A percentile compares a stretch with the other conserved stretches of the same genome.
Evolutionary conservation across 2,113 vertebrate genomes (phyloP).

Genomic region (Sapayoa aenigma): DNA sequence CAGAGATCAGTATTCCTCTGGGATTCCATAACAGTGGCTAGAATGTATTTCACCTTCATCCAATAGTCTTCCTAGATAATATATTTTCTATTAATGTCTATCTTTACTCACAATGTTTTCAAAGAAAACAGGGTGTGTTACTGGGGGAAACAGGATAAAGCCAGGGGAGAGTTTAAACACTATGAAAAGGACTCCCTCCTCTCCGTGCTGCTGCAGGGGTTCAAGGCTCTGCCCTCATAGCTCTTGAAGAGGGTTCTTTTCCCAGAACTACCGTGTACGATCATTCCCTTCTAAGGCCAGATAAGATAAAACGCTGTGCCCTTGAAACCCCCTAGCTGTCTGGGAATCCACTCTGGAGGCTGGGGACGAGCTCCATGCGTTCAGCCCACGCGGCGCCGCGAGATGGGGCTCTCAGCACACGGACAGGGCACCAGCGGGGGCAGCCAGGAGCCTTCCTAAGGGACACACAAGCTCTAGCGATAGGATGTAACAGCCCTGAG

Average conservation of each 20-base stretch:
- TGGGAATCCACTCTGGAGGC: neutral
- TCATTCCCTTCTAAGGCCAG: too few relatives aligned
- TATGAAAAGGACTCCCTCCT: rapidly evolving
- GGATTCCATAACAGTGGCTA: neutral
- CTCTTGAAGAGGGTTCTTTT: neutral
- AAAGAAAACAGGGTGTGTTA: neutral
- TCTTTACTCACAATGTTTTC: neutral
- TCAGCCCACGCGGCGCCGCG: neutral
- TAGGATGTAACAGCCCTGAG: rapidly evolving
- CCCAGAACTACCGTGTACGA: neutral
- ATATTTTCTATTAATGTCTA: neutral
- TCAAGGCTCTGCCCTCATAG: neutral
- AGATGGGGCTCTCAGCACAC: neutral
- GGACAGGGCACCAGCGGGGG: rapidly evolving
- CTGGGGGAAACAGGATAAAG: neutral
- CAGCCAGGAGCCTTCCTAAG: rapidly evolving
- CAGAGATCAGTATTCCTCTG: neutral
- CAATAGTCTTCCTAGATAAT: neutral
- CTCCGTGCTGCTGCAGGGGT: neutral
- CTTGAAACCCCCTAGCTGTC: rapidly evolving
- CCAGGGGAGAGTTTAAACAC: rapidly evolving
- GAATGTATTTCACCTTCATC: neutral
- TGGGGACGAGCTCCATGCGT: neutral
- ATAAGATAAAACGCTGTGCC: rapidly evolving
- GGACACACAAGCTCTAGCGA: rapidly evolving